Conservation (phyloP, 2,797 vertebrate genomes). For the Trachurus trachurus region DNA sequence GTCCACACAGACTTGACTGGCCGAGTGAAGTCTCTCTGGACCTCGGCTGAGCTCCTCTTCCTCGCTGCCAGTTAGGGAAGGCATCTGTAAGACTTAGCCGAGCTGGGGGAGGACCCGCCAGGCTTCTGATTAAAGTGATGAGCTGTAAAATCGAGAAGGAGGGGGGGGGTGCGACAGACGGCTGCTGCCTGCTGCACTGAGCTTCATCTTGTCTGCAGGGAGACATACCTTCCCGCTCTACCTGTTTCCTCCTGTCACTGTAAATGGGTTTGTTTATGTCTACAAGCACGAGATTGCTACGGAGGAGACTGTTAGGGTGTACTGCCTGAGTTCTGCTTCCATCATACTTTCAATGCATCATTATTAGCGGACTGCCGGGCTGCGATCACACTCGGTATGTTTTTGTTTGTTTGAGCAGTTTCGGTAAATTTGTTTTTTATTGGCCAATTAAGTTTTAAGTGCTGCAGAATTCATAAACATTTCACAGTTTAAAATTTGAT, state of each 20-base stretch:
- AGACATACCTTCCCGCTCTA: constrained; percentile 55
- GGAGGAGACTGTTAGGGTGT: not conserved
- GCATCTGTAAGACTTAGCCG: constrained; percentile 62
- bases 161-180: constrained; percentile 37
- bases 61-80: constrained; percentile 66
- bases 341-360: constrained; percentile 29
- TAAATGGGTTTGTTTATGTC: constrained; percentile 61
- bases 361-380: constrained; percentile 5
- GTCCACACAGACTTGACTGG: constrained; percentile 44
- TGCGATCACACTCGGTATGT: not conserved
- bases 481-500: no score
- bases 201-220: constrained; percentile 50
- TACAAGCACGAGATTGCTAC: constrained; percentile 11
- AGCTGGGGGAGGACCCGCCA: constrained; percentile 55
- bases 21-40: constrained; percentile 48
- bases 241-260: constrained; percentile 59
- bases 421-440: not conserved
- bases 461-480: not conserved
- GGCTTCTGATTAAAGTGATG: constrained; percentile 73
- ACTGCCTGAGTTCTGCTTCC: constrained; percentile 14
- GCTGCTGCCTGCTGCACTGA: constrained; percentile 49
- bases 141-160: constrained; percentile 62
- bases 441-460: not conserved
- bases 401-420: not conserved
- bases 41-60: constrained; percentile 52